These are phyloP conservation scores for Glaucomys volans DNA, from an alignment of 2,113 vertebrate species.

Conservation along the genomic window DNA sequence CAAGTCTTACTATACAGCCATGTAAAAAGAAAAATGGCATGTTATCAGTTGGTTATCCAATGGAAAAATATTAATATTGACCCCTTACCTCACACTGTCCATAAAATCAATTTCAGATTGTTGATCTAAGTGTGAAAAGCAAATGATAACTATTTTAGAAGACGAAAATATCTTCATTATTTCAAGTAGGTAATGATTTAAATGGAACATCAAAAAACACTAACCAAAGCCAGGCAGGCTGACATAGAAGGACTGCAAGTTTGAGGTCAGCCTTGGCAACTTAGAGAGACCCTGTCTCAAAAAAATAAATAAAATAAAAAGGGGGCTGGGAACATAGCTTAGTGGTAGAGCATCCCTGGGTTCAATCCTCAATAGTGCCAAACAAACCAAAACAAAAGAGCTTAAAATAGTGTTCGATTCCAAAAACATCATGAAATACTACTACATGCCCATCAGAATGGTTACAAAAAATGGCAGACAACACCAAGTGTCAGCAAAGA, in stretches of 20 bases:
- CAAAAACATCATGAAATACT: too few species aligned
- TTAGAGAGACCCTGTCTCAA: background rate
- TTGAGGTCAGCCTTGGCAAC: background rate
- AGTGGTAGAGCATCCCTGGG: too few species aligned
- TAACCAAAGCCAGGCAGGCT: background rate
- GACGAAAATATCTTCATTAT: background rate
- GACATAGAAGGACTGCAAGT: background rate
- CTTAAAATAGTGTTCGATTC: too few species aligned
- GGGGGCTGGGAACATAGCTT: too few species aligned
- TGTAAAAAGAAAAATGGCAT: background rate
- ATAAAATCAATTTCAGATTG: background rate
- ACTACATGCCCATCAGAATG: too few species aligned
- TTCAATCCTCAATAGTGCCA: too few species aligned
- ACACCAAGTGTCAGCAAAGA: too few species aligned
- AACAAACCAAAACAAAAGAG: too few species aligned
- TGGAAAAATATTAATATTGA: background rate
- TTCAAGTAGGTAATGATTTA: background rate
- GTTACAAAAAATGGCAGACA: too few species aligned
- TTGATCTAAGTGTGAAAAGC: too few species aligned
- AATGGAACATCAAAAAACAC: background rate
- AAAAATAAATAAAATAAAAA: too few species aligned
- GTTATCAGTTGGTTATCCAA: background rate
- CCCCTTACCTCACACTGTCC: background rate
- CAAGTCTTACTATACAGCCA: background rate
- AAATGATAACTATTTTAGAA: background rate